Evolutionary conservation across 2,888 invertebrate species (phyloP).

Genomic region (Sepiola atlantica): DNA sequence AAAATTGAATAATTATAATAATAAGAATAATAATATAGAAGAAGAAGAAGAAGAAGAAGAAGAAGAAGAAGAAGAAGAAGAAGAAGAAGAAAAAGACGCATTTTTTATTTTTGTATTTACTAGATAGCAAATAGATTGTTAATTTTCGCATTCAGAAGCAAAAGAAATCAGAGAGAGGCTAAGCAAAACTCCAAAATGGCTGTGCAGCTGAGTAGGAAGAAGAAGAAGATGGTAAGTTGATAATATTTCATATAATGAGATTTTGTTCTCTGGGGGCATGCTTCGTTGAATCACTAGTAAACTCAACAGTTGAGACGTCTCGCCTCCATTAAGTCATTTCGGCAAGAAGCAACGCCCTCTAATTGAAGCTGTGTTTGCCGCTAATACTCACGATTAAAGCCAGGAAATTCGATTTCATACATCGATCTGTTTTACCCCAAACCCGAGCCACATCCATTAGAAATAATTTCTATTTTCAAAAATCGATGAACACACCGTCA

Average conservation of each 20-base stretch:
- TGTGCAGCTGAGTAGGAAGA: neutral
- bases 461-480: neutral
- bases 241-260: conserved; percentile 32
- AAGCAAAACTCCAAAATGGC: neutral
- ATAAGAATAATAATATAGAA: neutral
- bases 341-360: neutral
- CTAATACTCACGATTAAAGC: neutral
- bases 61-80: neutral
- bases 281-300: conserved; percentile 19
- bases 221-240: conserved; percentile 5
- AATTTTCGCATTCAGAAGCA: neutral
- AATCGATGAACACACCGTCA: neutral
- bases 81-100: neutral
- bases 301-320: conserved; percentile 32
- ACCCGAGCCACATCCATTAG: neutral
- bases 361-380: conserved; percentile 9
- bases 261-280: conserved; percentile 32
- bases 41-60: neutral
- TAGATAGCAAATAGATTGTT: conserved; percentile 6
- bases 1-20: neutral
- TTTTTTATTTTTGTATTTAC: neutral
- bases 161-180: neutral
- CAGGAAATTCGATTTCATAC: conserved; percentile 21
- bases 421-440: neutral
- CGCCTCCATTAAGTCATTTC: conserved; percentile 20